phyloP scores from a whole-genome alignment of 2,888 invertebrate species.

The Pilophorus perplexus region DNA sequence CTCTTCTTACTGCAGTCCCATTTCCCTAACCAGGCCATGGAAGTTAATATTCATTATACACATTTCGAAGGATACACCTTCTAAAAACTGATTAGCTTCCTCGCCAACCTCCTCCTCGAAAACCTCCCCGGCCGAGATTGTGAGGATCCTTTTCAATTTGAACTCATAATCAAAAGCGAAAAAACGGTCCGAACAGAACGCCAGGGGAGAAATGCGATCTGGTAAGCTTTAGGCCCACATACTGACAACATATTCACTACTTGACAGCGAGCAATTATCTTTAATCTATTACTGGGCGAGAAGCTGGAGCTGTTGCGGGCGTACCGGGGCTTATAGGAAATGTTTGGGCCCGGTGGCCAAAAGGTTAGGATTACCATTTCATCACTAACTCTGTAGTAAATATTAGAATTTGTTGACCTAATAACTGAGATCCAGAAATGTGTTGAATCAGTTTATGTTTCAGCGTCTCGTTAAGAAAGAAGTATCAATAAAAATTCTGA shows the following conservation, averaged over 20 bases:
- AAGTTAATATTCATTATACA: too few species aligned
- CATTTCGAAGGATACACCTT: too few species aligned
- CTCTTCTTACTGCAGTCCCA: too few species aligned
- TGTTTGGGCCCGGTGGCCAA: conserved; percentile 15
- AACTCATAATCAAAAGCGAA: conserved; percentile 25
- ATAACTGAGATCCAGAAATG: too few species aligned
- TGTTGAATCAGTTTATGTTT: too few species aligned
- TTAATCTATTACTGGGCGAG: conserved; percentile 37
- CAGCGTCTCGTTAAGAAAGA: too few species aligned
- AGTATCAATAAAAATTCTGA: too few species aligned
- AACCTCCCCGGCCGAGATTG: too few species aligned
- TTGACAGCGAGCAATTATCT: conserved; percentile 41
- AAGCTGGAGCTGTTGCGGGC: conserved; percentile 20
- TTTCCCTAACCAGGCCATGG: too few species aligned
- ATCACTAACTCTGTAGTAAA: conserved; percentile 24
- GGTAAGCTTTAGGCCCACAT: neutral
- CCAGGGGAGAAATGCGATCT: neutral
- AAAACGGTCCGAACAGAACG: neutral
- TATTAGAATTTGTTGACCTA: conserved; percentile 26
- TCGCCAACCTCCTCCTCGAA: too few species aligned
- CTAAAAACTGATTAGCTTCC: too few species aligned
- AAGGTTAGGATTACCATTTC: conserved; percentile 41
- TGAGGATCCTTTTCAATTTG: conserved; percentile 24
- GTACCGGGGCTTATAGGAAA: conserved; percentile 16
- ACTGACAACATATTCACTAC: conserved; percentile 39